Conservation (phyloP, 2,113 vertebrate genomes). For the Vidua chalybeata region DNA sequence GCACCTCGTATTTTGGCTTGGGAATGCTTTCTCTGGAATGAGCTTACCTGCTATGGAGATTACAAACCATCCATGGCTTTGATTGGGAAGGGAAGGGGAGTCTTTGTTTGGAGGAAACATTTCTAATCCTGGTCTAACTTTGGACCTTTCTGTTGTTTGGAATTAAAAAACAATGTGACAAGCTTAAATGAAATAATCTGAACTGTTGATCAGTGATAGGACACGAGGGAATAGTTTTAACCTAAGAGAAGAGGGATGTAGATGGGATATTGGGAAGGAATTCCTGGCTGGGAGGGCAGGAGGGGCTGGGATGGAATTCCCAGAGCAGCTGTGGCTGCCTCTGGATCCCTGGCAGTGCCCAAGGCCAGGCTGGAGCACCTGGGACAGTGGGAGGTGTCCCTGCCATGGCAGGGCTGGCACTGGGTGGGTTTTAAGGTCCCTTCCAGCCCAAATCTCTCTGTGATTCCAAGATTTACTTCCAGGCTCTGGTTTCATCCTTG, state of each 20-base stretch:
- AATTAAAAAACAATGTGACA: neutral
- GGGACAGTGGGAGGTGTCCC: neutral
- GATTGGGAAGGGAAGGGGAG: neutral
- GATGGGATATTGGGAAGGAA: neutral
- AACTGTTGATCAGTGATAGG: neutral
- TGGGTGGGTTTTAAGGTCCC: accelerated
- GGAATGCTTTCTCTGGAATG: constrained; percentile 8
- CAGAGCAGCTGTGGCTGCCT: neutral
- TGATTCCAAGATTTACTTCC: neutral
- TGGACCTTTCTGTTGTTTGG: neutral
- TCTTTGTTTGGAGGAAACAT: constrained; percentile 1
- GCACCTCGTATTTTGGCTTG: neutral
- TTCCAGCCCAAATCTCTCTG: neutral
- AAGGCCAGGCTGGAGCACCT: neutral
- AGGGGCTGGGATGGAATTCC: neutral
- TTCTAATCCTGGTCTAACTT: neutral
- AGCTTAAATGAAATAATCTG: neutral
- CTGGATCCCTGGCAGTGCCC: neutral
- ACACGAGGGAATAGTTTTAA: neutral
- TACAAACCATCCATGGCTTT: neutral
- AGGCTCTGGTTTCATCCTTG: neutral
- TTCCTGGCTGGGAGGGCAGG: neutral
- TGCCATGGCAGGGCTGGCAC: neutral
- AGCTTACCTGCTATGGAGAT: neutral
- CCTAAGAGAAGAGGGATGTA: neutral